These are phyloP conservation scores for Lithosia quadra DNA, from an alignment of 2,888 invertebrate species.

Conservation along the genomic window DNA sequence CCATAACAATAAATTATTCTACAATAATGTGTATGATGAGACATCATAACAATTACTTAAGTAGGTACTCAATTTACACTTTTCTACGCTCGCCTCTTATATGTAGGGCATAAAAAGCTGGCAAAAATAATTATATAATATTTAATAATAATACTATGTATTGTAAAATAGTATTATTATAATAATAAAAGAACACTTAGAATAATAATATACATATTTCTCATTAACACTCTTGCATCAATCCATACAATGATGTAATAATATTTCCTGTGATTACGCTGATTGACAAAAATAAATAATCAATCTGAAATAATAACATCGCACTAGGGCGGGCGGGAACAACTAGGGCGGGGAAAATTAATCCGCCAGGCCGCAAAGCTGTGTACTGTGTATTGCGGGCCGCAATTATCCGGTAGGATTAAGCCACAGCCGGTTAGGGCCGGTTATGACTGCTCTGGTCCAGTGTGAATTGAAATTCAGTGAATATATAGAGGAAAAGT, in stretches of 20 bases:
- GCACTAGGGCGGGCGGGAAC: constrained; percentile 51
- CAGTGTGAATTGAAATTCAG: constrained; percentile 43
- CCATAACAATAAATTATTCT: too few species aligned
- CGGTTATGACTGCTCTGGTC: constrained; percentile 47
- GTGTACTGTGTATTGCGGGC: constrained; percentile 56
- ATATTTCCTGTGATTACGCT: constrained; percentile 12
- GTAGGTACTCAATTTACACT: too few species aligned
- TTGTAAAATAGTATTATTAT: too few species aligned
- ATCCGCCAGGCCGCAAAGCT: constrained; percentile 67
- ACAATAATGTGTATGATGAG: too few species aligned
- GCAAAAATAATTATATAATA: too few species aligned
- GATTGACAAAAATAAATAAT: constrained; percentile 38
- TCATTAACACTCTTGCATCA: neutral
- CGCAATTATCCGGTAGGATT: constrained; percentile 68
- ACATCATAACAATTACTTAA: too few species aligned
- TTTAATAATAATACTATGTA: too few species aligned
- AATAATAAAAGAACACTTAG: too few species aligned
- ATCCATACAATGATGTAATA: neutral
- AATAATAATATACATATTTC: neutral
- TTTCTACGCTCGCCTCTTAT: too few species aligned
- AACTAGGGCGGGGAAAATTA: constrained; percentile 68
- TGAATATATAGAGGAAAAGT: neutral
- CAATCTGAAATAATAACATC: constrained; percentile 40
- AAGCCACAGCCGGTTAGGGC: constrained; percentile 53
- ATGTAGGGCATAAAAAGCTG: too few species aligned